Evolutionary conservation across 2,113 vertebrate species (phyloP), one percentile per base, ranked within the genome.

Genomic region (Clinocottus analis): DNA sequence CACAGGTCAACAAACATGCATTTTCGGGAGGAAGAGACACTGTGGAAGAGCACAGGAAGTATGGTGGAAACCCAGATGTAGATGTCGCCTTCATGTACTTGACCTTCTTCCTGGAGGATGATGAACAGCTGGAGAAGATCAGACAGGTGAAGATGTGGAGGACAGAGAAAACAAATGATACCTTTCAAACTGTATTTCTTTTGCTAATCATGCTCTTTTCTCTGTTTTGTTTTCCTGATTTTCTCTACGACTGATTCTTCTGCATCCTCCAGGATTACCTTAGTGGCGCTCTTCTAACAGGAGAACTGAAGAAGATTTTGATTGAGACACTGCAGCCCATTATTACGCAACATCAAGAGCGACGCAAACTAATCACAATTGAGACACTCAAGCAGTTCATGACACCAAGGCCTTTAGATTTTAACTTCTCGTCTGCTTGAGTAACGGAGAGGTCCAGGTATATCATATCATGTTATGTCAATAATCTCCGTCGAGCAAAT

Each of bases 41-140:
- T 0, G 59, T 98, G 7, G 98, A 99, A 35, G 98, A 99, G 80
- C 98, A 99, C 95, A 92, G 96, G 80, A 90, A 96, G 89, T 88
- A 95, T 0, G 97, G 98, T 3, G 98, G 98, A 21, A 98, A 98
- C 89, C 95, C 97, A 35, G 97, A 99, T 0, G 95, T 99, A 6
- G 98, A 99, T 0, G 98, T 99, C 53, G 97, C 97, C 33, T 97
- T 97, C 80, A 98, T 99, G 97, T 99, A 99, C 83, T 90, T 99
- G 90, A 98, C 96, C 17, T 99, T 99, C 95, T 99, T 99, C 94
- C 93, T 99, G 2, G 98, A 99, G 59, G 97, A 99, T 29, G 97
- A 99, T 5, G 96, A 98, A 75, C 93, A 90, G 88, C 93, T 99
- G 0, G 97, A 98, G 82, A 96, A 98, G 82, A 97, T 99, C 91